phyloP scores from a whole-genome alignment of 2,888 invertebrate species.

The Morpho achilles region DNA sequence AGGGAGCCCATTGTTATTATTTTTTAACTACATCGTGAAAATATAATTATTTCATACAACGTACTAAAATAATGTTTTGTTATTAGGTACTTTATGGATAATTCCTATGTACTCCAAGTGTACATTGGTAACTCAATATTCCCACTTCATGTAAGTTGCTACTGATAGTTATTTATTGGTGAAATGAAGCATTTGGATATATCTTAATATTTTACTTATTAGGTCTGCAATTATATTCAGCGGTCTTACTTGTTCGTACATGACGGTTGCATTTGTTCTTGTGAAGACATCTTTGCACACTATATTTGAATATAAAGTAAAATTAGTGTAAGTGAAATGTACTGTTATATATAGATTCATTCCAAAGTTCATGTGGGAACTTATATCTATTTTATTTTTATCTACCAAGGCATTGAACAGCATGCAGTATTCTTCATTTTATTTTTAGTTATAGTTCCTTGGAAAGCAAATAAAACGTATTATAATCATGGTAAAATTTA shows the following conservation, averaged over 20 bases:
- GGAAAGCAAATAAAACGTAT: no score
- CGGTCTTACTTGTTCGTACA: constrained; percentile 57
- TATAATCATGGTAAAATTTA: no score
- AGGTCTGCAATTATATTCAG: constrained; percentile 58
- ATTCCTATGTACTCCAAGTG: constrained; percentile 69
- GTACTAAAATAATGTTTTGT: not conserved
- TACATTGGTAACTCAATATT: constrained; percentile 45
- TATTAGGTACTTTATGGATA: constrained; percentile 59
- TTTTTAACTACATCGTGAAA: no score
- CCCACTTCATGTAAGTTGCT: constrained; percentile 55
- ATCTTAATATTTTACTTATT: constrained; percentile 1
- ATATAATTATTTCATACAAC: no score
- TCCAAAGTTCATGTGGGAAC: no score
- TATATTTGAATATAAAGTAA: constrained; percentile 66
- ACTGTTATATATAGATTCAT: no score
- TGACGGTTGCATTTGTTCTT: constrained; percentile 49
- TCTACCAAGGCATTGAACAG: no score
- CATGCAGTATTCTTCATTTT: no score
- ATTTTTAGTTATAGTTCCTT: no score
- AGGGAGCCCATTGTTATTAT: no score
- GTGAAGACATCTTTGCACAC: constrained; percentile 61
- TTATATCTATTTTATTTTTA: no score
- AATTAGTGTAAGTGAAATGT: constrained; percentile 56
- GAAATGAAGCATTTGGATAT: not conserved
- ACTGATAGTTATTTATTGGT: not conserved